Conservation (phyloP, 2,888 invertebrate species). For the Ypsolopha sequella region DNA sequence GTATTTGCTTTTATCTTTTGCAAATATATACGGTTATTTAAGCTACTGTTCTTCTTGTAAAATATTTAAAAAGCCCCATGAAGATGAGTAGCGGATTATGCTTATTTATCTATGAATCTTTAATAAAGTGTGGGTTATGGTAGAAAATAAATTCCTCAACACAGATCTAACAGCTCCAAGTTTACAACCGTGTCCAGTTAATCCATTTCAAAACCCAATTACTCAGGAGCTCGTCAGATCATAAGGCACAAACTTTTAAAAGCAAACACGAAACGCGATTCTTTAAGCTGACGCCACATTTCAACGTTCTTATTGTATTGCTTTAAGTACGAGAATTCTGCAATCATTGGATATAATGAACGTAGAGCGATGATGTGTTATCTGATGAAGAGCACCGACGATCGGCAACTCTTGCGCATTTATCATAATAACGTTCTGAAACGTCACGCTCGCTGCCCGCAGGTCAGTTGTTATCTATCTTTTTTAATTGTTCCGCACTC, state of each 20-base stretch:
- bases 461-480: conserved; percentile 67
- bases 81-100: too few species aligned
- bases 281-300: too few species aligned
- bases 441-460: conserved; percentile 59
- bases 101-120: too few species aligned
- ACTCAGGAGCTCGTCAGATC: conserved; percentile 33
- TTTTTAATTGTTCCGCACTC: conserved; percentile 61
- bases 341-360: neutral
- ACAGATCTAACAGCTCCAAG: too few species aligned
- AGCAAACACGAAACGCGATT: conserved; percentile 43
- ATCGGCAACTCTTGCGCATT: conserved; percentile 34
- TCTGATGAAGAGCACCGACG: conserved; percentile 50
- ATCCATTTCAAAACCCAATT: conserved; percentile 44
- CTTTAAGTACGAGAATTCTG: neutral
- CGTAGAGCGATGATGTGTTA: conserved; percentile 27
- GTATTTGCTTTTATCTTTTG: too few species aligned
- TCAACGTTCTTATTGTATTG: too few species aligned
- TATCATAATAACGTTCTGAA: conserved; percentile 58
- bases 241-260: conserved; percentile 30
- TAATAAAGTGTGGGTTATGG: too few species aligned
- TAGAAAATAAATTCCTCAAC: too few species aligned
- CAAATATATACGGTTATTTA: too few species aligned
- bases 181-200: too few species aligned
- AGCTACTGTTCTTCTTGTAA: too few species aligned
- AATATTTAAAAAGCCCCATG: too few species aligned